A percentile compares a stretch with the other conserved stretches of the same genome.
phyloP scores from a whole-genome alignment of 2,888 invertebrate species.

The Lottia gigantea region DNA sequence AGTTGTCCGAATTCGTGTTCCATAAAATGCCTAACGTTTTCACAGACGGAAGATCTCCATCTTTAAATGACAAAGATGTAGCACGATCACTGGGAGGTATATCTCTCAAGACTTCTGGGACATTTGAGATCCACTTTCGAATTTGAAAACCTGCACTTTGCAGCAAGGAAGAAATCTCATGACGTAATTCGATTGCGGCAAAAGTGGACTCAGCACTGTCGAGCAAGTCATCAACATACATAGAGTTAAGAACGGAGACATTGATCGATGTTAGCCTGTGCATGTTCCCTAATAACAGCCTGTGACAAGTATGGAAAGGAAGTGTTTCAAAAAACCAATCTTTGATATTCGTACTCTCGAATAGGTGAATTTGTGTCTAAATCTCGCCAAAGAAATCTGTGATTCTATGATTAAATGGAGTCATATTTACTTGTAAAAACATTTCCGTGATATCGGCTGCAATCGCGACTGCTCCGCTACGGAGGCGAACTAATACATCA shows the following conservation, averaged over 20 bases:
- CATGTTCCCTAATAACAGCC: too few species aligned
- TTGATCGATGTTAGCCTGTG: neutral
- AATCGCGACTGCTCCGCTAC: neutral
- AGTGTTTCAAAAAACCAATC: neutral
- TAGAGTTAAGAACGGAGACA: neutral
- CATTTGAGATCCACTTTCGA: neutral
- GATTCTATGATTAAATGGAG: neutral
- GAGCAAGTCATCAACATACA: neutral
- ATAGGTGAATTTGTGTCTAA: neutral
- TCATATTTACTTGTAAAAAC: neutral
- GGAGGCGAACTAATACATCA: neutral
- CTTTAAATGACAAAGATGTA: neutral
- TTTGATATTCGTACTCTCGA: neutral
- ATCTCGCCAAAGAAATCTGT: neutral
- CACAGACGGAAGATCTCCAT: neutral
- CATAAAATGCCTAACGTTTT: neutral
- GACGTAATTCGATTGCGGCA: neutral
- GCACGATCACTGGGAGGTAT: neutral
- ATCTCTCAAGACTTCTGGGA: neutral
- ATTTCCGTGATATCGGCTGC: neutral
- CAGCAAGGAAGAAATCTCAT: neutral
- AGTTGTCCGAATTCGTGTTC: neutral
- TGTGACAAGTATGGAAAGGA: neutral
- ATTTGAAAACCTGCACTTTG: conserved; percentile 4
- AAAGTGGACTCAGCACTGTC: neutral